Percentiles rank a stretch among this genome's conserved stretches.
phyloP scores from a whole-genome alignment of 2,113 vertebrate species.

The Astur gentilis region DNA sequence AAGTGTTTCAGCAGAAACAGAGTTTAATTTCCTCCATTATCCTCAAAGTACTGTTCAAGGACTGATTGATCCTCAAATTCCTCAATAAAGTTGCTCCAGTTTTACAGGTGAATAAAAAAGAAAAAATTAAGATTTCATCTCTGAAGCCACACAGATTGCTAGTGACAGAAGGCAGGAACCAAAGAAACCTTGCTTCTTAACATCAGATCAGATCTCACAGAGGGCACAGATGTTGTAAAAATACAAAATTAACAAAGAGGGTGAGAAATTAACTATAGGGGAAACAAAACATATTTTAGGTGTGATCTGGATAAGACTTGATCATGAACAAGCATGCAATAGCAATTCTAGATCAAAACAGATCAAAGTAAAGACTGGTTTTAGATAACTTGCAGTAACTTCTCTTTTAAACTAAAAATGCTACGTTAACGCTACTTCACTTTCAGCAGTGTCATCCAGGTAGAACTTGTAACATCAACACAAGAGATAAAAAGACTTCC shows the following conservation, averaged over 20 bases:
- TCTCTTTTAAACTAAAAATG: not conserved
- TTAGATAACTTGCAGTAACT: not conserved
- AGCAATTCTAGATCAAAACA: not conserved
- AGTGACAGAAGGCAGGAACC: not conserved
- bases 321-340: fast-evolving
- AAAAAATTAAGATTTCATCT: not conserved
- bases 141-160: not conserved
- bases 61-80: not conserved
- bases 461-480: not conserved
- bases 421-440: not conserved
- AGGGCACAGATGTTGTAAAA: not conserved
- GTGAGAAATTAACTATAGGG: not conserved
- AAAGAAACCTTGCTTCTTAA: not conserved
- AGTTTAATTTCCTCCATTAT: not conserved
- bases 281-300: not conserved
- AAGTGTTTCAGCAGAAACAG: not conserved
- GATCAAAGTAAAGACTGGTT: not conserved
- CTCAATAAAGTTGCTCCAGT: not conserved
- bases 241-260: not conserved
- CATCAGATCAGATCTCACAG: not conserved
- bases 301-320: not conserved
- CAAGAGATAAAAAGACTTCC: not conserved
- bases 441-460: not conserved
- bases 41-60: not conserved
- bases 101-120: not conserved